phyloP scores from a whole-genome alignment of 2,888 invertebrate genomes.

The Eupithecia exiguata region DNA sequence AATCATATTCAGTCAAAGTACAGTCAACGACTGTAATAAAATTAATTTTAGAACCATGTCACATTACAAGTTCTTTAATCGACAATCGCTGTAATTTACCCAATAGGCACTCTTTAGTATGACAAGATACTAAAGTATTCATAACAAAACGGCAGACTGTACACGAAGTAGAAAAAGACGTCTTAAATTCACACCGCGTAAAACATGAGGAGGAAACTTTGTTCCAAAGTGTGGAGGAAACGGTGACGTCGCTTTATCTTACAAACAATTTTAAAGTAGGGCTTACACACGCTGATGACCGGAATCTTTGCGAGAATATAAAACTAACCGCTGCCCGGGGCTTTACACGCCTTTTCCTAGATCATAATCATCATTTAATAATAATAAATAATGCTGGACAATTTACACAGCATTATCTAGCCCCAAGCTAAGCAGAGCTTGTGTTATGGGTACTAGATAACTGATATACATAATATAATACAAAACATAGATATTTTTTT shows the following conservation, averaged over 20 bases:
- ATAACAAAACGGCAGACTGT: neutral
- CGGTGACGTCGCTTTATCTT: neutral
- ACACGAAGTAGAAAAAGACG: neutral
- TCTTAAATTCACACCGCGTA: constrained; percentile 16
- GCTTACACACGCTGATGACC: neutral
- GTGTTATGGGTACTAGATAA: too few relatives aligned
- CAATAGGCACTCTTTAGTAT: neutral
- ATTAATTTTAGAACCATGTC: neutral
- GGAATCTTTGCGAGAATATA: neutral
- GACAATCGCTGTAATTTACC: neutral
- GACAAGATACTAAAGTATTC: neutral
- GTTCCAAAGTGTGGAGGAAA: constrained; percentile 3
- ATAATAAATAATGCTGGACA: too few relatives aligned
- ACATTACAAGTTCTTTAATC: neutral
- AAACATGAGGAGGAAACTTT: constrained; percentile 13
- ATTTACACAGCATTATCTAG: too few relatives aligned
- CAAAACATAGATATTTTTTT: too few relatives aligned
- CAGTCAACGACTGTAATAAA: too few relatives aligned
- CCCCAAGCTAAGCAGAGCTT: too few relatives aligned
- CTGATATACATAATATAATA: too few relatives aligned
- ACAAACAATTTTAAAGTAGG: neutral
- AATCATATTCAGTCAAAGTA: too few relatives aligned
- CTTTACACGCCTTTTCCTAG: too few relatives aligned
- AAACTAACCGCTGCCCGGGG: neutral
- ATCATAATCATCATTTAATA: too few relatives aligned